Evolutionary conservation across 2,797 vertebrate species (phyloP), one percentile per base, ranked within the genome.

Genomic region (Odontamblyopus lacepedii): DNA sequence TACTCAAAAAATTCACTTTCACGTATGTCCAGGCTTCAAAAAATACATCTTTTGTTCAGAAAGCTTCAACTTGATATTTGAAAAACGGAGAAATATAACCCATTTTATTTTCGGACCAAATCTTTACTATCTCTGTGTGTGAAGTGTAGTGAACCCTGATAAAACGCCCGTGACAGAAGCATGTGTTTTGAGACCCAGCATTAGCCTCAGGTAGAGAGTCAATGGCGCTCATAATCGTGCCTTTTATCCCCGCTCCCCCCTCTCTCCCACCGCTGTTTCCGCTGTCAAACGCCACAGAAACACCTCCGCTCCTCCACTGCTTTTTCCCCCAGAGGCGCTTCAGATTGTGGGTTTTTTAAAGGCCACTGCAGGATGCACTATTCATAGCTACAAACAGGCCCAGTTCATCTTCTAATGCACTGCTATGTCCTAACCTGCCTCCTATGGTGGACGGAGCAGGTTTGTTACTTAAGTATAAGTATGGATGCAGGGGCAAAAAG

Each of bases 381-480:
- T 95, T 96, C 93, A 93, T 94, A 93, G 95, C 92, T 93, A 91
- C 89, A 85, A 87, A 93, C 91, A 87, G 93, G 83, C 84, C 80
- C 90, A 90, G 89, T 89, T 91, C 73, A 79, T 84, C 76, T 81
- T 85, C 70, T 78, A 81, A 88, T 84, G 76, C 73, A 68, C 79
- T 56, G 70, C 70, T 73, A 70, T 79, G 79, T 75, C 84, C 83
- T 85, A 78, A 75, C 85, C 73, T 70, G 62, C 67, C 35, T 38
- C 35, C 35, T 38, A 8, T 9, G 35, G 35, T 1, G 35, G 35
- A 38, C 2, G 35, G 7, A 8, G 35, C 1, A 8, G 35, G 9
- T 38, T 9, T 38, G 35, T 9, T 38, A 38, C 8, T 38, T 38
- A 1, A 38, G 35, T 6, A 35, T 7, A 35, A 35, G 35, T 35